Conservation (phyloP, 1,140 invertebrate species). For the Papilio helenus region DNA sequence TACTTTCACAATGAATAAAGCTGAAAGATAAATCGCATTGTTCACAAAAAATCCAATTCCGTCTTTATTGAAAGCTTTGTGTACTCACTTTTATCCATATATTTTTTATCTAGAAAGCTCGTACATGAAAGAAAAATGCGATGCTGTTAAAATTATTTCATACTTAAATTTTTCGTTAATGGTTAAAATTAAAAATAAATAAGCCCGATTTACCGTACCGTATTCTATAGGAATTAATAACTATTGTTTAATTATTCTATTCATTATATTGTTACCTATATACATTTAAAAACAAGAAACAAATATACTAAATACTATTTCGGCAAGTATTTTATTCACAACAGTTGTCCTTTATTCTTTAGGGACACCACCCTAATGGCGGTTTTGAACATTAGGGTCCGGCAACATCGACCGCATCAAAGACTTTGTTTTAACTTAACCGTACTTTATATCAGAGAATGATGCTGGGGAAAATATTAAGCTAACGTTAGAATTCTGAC, state of each 20-base stretch:
- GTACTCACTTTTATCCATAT: conserved; percentile 3
- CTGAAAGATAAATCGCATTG: conserved; percentile 18
- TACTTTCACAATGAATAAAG: conserved; percentile 28
- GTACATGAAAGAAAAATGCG: too few relatives aligned
- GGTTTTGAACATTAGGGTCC: conserved; percentile 16
- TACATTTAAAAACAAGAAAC: background rate
- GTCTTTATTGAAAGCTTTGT: conserved; percentile 12
- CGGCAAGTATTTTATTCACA: background rate
- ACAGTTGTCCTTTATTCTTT: conserved; percentile 19
- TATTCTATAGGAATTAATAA: background rate
- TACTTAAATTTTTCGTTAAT: too few relatives aligned
- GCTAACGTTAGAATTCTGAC: background rate
- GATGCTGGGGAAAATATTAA: background rate
- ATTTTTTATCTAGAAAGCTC: background rate
- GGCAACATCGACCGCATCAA: conserved; percentile 7
- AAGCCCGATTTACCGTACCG: too few relatives aligned
- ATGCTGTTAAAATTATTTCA: background rate
- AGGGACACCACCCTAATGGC: background rate
- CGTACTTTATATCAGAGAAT: background rate
- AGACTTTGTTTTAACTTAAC: background rate
- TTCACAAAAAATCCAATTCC: conserved; percentile 20
- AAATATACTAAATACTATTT: background rate
- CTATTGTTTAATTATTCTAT: too few relatives aligned
- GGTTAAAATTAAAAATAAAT: too few relatives aligned
- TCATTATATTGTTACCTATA: too few relatives aligned